Base-by-base conservation (phyloP, 2,797 vertebrate species). In the Pampus argenteus region DNA sequence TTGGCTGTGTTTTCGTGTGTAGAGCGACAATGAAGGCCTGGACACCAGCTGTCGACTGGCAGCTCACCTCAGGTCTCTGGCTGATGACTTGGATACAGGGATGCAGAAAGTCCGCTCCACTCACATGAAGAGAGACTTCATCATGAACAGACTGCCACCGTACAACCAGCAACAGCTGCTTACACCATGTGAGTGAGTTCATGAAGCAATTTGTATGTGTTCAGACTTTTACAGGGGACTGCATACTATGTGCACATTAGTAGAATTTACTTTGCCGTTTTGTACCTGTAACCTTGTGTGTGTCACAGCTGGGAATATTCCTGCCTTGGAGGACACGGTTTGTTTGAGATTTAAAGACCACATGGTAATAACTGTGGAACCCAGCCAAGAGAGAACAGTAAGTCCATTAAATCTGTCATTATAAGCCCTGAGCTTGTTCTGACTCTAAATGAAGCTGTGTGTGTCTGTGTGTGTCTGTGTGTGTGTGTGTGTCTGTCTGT, bases 121-220 rank as follows among this genome's bases (percentile, higher is more conserved):
- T 0, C 94, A 95, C 69, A 96, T 98, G 96, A 96, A 94, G 90
- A 96, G 95, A 85, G 97, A 98, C 87, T 98, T 98, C 66, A 86
- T 96, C 71, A 84, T 11, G 48, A 95, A 91, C 82, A 91, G 97
- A 56, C 74, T 98, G 8, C 97, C 97, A 0, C 97, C 97, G 0
- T 96, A 82, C 78, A 17, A 45, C 64, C 89, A 84, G 13, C 66
- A 83, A 0, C 66, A 81, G 76, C 42, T 85, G 4, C 15, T 90
- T n/a, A 64, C 60, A 6, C 95, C 96, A 91, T 91, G 97, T 96
- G 50, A 64, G 73, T 9, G 2, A 1, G 2, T 51, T 18, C 45
- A 6, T 45, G 9, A n/a, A n/a, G 14, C 60, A 11, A 14, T 54
- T 34, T 40, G 2, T 59, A 2, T 67, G 18, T 64, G 22, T 47